Percentiles rank a stretch among this genome's conserved stretches.
Conservation (phyloP, 2,888 invertebrate species). For the Atherix ibis region DNA sequence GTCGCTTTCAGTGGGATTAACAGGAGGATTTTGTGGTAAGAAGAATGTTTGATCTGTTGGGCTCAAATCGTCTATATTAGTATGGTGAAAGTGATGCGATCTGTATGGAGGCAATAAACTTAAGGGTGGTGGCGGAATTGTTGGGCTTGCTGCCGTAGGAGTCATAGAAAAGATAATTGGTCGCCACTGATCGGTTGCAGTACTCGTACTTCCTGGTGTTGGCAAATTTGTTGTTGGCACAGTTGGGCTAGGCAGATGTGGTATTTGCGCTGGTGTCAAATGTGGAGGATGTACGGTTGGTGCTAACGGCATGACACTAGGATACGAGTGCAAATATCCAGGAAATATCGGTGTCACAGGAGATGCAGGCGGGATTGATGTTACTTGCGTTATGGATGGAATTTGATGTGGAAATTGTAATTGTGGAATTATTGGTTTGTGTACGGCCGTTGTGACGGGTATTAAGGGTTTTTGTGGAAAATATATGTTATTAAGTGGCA, state of each 20-base stretch:
- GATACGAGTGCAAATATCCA: no score
- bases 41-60: no score
- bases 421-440: no score
- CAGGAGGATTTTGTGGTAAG: no score
- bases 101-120: slow-evolving; percentile 1
- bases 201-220: slow-evolving; percentile 13
- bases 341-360: neutral
- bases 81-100: no score
- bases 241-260: neutral
- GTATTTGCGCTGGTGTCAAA: slow-evolving; percentile 5
- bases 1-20: no score
- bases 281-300: slow-evolving; percentile 14
- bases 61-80: no score
- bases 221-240: neutral
- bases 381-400: no score
- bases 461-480: slow-evolving; percentile 7
- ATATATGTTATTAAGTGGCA: slow-evolving; percentile 4
- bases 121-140: neutral
- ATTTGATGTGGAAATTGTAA: no score
- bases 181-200: slow-evolving; percentile 8
- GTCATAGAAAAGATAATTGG: neutral
- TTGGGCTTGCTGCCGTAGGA: neutral
- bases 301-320: neutral
- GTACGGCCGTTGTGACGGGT: slow-evolving; percentile 3
- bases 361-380: slow-evolving; percentile 4